Conservation (phyloP, 2,888 invertebrate species). For the Petrolisthes cinctipes region DNA sequence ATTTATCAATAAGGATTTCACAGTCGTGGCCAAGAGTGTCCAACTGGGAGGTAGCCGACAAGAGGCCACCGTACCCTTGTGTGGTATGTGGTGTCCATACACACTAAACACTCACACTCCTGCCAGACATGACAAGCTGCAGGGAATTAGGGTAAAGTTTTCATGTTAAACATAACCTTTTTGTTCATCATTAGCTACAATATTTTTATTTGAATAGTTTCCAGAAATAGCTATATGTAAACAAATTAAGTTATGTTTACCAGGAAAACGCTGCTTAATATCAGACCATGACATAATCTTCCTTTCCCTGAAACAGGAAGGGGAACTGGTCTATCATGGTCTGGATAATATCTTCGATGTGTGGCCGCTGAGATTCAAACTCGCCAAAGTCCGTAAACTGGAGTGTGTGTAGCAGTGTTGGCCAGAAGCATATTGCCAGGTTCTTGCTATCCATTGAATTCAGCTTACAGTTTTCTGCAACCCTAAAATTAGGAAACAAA, state of each 20-base stretch:
- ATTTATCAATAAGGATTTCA: too few species aligned
- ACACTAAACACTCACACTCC: too few species aligned
- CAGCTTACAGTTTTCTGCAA: slow-evolving; percentile 90
- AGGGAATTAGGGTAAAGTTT: slow-evolving; percentile 54
- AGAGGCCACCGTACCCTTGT: too few species aligned
- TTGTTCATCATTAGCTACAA: slow-evolving; percentile 47
- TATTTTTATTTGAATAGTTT: not conserved
- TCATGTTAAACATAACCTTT: slow-evolving; percentile 60
- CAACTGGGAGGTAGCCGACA: too few species aligned
- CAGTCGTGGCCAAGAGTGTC: too few species aligned
- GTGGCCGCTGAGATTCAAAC: slow-evolving; percentile 93
- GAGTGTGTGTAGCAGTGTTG: slow-evolving; percentile 88
- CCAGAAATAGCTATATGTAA: slow-evolving; percentile 39
- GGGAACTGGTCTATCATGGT: slow-evolving; percentile 97
- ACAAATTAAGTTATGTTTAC: slow-evolving; percentile 59
- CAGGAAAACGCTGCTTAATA: slow-evolving; percentile 53
- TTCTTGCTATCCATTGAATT: slow-evolving; percentile 99
- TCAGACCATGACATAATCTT: slow-evolving; percentile 94
- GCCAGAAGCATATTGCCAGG: slow-evolving; percentile 99
- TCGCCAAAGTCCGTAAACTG: slow-evolving; percentile 94
- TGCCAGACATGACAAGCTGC: slow-evolving; percentile 30
- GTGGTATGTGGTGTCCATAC: too few species aligned
- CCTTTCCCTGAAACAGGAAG: slow-evolving; percentile 93
- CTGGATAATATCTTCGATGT: slow-evolving; percentile 94
- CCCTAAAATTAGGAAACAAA: slow-evolving; percentile 74